phyloP scores from a whole-genome alignment of 2,113 vertebrate genomes.

The Propithecus coquereli region DNA sequence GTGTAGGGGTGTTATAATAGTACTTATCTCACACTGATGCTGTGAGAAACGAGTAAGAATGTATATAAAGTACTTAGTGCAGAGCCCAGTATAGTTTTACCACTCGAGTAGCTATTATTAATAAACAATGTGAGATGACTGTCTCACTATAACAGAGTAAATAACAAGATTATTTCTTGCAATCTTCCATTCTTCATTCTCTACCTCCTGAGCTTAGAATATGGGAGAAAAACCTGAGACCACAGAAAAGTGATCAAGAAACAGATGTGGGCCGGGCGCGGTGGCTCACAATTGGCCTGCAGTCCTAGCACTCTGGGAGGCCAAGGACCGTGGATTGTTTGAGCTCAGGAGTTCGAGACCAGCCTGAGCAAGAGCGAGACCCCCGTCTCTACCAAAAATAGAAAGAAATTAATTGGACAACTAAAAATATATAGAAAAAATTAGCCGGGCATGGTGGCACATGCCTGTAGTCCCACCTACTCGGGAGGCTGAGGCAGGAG shows the following conservation, averaged over 20 bases:
- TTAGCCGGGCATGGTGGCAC: too few species aligned
- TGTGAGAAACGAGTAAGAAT: background rate
- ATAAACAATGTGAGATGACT: background rate
- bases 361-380: too few species aligned
- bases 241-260: background rate
- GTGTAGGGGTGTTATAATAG: background rate
- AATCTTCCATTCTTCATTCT: background rate
- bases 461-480: too few species aligned
- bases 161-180: background rate
- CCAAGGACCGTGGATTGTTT: too few species aligned
- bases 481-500: too few species aligned
- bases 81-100: fast-evolving
- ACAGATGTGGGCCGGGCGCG: background rate
- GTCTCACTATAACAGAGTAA: background rate
- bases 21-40: background rate
- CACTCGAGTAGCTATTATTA: background rate
- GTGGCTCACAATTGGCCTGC: too few species aligned
- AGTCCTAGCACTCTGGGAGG: too few species aligned
- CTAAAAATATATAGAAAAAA: too few species aligned
- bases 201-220: background rate
- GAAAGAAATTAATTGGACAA: too few species aligned
- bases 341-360: too few species aligned
- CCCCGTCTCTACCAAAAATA: too few species aligned
- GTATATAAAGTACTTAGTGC: background rate
- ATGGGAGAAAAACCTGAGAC: background rate